These are phyloP conservation scores for Pseudomyrmex cubaensis DNA, from an alignment of 1,140 invertebrate species.

Conservation along the genomic window DNA sequence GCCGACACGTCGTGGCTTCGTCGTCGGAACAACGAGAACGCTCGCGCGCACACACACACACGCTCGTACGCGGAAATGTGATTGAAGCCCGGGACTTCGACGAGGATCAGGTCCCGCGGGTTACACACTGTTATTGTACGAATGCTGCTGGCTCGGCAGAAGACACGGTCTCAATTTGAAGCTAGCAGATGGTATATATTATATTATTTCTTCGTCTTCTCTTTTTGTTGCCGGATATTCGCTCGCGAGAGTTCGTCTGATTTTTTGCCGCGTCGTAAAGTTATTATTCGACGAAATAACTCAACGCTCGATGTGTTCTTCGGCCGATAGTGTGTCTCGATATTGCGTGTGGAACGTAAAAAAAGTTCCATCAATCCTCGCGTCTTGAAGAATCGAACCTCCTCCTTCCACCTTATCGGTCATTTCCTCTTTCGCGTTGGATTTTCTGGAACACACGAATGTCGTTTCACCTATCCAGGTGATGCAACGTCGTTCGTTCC, in stretches of 20 bases:
- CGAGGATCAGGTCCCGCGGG: neutral
- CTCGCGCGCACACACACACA: neutral
- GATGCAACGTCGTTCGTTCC: conserved; percentile 13
- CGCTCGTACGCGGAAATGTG: conserved; percentile 18
- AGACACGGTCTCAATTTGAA: conserved; percentile 1
- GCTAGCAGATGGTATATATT: neutral
- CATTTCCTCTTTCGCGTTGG: neutral
- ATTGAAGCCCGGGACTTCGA: conserved; percentile 30
- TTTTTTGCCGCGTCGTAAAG: neutral
- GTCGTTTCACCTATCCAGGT: conserved; percentile 11
- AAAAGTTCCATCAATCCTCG: conserved; percentile 50
- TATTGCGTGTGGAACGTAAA: conserved; percentile 19
- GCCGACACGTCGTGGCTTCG: neutral
- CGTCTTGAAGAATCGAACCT: conserved; percentile 11
- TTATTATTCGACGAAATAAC: too few relatives aligned
- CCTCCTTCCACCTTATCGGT: conserved; percentile 25
- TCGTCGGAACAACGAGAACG: neutral
- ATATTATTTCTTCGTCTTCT: conserved; percentile 31
- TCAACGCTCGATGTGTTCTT: too few relatives aligned
- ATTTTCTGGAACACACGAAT: neutral
- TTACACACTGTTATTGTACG: conserved; percentile 39
- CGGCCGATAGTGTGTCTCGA: too few relatives aligned
- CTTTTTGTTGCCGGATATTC: conserved; percentile 11
- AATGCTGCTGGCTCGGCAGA: neutral
- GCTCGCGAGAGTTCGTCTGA: neutral